A percentile compares a stretch with the other conserved stretches of the same genome.
Evolutionary conservation across 2,797 vertebrate species (phyloP).

Genomic region (Lagodon rhomboides): DNA sequence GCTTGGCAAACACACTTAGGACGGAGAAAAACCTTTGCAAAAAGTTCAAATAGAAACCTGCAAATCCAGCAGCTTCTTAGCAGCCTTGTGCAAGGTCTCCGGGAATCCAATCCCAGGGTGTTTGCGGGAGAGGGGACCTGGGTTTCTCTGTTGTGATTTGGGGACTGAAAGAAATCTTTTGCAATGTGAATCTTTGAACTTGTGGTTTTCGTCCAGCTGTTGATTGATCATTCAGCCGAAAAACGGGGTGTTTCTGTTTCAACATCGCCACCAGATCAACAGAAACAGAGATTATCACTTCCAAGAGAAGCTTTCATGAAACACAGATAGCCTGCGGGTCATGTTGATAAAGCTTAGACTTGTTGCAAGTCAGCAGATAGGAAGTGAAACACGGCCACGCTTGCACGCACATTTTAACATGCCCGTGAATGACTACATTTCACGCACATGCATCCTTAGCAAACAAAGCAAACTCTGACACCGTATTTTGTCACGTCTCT

Average conservation of each 20-base stretch:
- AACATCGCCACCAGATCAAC: slow-evolving; percentile 47
- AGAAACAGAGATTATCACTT: slow-evolving; percentile 42
- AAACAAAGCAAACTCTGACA: background rate
- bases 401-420: slow-evolving; percentile 1
- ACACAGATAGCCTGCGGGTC: slow-evolving; percentile 44
- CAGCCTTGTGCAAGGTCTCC: slow-evolving; percentile 72
- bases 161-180: slow-evolving; percentile 53
- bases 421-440: slow-evolving; percentile 3
- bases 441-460: background rate
- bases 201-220: slow-evolving; percentile 45
- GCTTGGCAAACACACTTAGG: slow-evolving; percentile 66
- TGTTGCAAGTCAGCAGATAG: slow-evolving; percentile 54
- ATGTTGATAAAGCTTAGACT: slow-evolving; percentile 46
- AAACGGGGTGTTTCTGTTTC: slow-evolving; percentile 44
- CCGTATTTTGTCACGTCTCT: background rate
- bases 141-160: slow-evolving; percentile 46
- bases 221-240: slow-evolving; percentile 52
- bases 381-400: slow-evolving; percentile 21
- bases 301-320: slow-evolving; percentile 49
- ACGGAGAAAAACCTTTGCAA: slow-evolving; percentile 53
- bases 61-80: slow-evolving; percentile 75
- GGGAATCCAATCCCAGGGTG: slow-evolving; percentile 60
- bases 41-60: slow-evolving; percentile 74
- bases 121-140: slow-evolving; percentile 32
- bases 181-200: slow-evolving; percentile 71